Conservation (phyloP, 2,797 vertebrate species). For the Crossoptilon crossoptilon region DNA sequence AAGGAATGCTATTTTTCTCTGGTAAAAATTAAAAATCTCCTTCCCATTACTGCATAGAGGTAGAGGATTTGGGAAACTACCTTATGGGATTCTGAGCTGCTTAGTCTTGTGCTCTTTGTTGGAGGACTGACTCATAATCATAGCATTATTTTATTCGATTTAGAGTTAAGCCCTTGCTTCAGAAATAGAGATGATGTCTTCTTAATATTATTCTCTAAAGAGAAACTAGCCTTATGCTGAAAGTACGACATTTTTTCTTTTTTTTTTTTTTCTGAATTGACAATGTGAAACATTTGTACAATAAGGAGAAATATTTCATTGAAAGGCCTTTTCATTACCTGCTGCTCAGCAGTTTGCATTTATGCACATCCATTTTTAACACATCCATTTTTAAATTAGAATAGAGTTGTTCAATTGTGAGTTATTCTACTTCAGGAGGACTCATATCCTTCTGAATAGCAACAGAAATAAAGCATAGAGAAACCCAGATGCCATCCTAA, state of each 20-base stretch:
- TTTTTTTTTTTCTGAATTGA: background rate
- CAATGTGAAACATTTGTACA: background rate
- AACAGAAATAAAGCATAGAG: background rate
- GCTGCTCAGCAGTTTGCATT: background rate
- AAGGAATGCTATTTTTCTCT: background rate
- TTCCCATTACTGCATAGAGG: background rate
- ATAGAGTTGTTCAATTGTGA: background rate
- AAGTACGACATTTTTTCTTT: background rate
- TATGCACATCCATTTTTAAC: background rate
- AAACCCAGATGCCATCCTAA: background rate
- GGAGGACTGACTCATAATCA: background rate
- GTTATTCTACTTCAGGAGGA: background rate
- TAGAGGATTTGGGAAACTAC: background rate
- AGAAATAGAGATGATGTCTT: background rate
- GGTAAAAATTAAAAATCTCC: background rate
- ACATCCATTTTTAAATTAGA: background rate
- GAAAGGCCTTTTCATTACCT: background rate
- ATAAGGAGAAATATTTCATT: background rate
- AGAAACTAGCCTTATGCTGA: background rate
- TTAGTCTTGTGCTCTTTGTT: background rate
- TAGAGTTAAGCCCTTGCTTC: background rate
- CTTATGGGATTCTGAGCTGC: background rate
- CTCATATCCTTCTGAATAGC: background rate
- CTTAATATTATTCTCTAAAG: background rate
- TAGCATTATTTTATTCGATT: background rate